Percentiles rank a stretch among this genome's conserved stretches.
phyloP scores from a whole-genome alignment of 2,113 vertebrate species.

The Chroicocephalus ridibundus region DNA sequence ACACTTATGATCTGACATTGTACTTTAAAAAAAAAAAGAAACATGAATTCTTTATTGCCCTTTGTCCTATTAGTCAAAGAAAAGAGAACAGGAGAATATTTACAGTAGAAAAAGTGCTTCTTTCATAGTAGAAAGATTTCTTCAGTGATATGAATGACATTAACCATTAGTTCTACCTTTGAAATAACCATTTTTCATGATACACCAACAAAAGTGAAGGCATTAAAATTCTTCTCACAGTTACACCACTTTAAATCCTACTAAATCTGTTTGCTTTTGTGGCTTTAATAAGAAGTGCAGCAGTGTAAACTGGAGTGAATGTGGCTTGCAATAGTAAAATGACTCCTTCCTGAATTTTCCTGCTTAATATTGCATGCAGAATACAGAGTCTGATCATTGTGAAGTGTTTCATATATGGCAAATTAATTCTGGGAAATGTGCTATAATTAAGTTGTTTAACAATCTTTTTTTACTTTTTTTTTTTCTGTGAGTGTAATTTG shows the following conservation, averaged over 20 bases:
- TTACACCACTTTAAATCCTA: neutral
- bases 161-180: neutral
- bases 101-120: neutral
- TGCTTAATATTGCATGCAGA: neutral
- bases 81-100: neutral
- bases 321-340: neutral
- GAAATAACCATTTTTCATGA: neutral
- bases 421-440: neutral
- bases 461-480: neutral
- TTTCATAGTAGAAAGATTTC: neutral
- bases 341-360: neutral
- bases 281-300: neutral
- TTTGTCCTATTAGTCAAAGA: neutral
- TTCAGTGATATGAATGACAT: neutral
- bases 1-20: neutral
- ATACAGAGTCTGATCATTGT: neutral
- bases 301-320: neutral
- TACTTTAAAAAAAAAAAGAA: neutral
- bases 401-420: neutral
- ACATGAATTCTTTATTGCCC: neutral
- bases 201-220: neutral
- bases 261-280: neutral
- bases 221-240: neutral
- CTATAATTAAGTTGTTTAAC: neutral
- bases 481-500: neutral